A percentile compares a stretch with the other conserved stretches of the same genome.
phyloP scores from a whole-genome alignment of 2,797 vertebrate genomes.

The Sebastes hubbsi region DNA sequence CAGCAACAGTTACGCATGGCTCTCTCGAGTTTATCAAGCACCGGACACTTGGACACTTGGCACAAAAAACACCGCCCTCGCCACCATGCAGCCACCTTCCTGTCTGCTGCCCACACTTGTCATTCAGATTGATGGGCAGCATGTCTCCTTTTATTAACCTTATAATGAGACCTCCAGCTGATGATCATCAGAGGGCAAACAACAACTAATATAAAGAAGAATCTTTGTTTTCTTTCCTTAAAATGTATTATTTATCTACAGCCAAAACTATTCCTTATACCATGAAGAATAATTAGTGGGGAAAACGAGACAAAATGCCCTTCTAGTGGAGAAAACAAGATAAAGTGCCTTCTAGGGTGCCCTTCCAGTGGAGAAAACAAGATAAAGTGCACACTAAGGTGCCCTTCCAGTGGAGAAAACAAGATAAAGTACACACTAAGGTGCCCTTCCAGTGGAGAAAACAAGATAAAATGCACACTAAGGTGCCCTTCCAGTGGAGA shows the following conservation, averaged over 20 bases:
- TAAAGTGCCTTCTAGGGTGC: accelerated
- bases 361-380: no score
- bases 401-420: no score
- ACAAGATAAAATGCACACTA: no score
- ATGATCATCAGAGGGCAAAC: background rate
- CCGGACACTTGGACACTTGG: background rate
- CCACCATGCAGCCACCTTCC: background rate
- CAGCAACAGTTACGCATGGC: conserved; percentile 37
- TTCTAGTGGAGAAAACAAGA: no score
- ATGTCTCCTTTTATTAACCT: background rate
- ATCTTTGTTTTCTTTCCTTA: background rate
- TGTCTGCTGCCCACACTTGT: background rate
- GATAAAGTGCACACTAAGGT: accelerated
- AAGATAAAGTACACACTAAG: accelerated
- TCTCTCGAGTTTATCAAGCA: conserved; percentile 12
- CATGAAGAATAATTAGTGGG: background rate
- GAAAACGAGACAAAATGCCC: no score
- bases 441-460: no score
- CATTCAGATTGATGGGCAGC: background rate
- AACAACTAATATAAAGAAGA: background rate
- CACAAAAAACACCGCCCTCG: background rate
- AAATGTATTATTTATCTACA: background rate
- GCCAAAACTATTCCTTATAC: background rate
- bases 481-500: no score
- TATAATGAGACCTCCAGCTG: background rate